These are phyloP conservation scores for Pherbina coryleti DNA, from an alignment of 2,888 invertebrate species.

Conservation along the genomic window DNA sequence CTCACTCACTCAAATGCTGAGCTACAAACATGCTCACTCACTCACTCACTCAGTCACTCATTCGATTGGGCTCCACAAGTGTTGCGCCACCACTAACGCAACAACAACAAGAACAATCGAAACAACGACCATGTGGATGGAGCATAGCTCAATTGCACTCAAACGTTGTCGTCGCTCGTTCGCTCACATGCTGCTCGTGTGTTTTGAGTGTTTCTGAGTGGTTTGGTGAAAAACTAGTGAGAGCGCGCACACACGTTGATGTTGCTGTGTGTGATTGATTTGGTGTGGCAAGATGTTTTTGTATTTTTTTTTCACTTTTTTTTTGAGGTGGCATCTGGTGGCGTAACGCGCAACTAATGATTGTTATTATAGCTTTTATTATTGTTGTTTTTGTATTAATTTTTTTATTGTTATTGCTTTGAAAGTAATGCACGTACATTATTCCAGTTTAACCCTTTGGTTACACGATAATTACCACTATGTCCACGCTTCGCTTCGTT, in stretches of 20 bases:
- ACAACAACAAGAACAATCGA: constrained; percentile 28
- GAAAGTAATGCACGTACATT: constrained; percentile 10
- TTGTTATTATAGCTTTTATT: background rate
- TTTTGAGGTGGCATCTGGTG: constrained; percentile 16
- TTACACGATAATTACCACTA: background rate
- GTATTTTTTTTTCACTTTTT: background rate
- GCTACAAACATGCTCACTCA: background rate
- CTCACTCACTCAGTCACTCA: background rate
- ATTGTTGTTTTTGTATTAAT: background rate
- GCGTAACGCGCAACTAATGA: constrained; percentile 1
- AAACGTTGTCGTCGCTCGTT: too few species aligned
- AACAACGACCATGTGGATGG: too few species aligned
- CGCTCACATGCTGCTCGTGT: background rate
- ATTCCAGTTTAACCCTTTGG: constrained; percentile 14
- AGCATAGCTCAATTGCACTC: background rate
- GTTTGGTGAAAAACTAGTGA: background rate
- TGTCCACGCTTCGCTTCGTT: too few species aligned
- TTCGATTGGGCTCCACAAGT: constrained; percentile 1
- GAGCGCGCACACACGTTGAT: background rate
- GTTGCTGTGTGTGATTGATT: background rate
- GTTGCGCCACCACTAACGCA: background rate
- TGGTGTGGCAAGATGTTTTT: background rate
- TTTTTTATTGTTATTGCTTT: background rate
- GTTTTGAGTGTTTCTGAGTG: background rate
- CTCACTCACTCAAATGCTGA: background rate